These are phyloP conservation scores for Atrichornis clamosus DNA, from an alignment of 2,113 vertebrate species.

Conservation along the genomic window DNA sequence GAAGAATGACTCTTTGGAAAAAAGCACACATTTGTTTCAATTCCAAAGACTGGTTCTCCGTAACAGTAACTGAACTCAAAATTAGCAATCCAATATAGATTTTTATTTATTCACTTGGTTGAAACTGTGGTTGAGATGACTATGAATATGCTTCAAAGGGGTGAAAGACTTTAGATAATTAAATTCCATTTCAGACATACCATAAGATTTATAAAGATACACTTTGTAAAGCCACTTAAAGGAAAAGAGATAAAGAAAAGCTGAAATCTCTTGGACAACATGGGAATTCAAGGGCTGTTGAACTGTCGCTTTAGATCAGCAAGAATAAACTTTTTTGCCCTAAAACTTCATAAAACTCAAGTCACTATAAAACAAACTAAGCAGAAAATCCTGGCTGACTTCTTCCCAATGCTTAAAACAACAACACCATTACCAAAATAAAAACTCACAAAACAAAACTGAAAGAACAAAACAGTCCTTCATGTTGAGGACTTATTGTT, in stretches of 20 bases:
- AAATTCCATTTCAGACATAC: neutral
- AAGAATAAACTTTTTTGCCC: neutral
- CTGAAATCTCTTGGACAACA: neutral
- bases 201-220: neutral
- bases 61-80: neutral
- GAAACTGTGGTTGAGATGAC: neutral
- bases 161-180: neutral
- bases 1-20: neutral
- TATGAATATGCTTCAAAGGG: neutral
- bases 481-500: neutral
- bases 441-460: rapidly evolving
- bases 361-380: neutral
- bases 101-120: neutral
- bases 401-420: neutral
- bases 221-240: neutral
- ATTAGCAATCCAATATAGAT: neutral
- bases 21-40: neutral
- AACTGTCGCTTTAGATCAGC: neutral
- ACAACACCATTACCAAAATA: neutral
- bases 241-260: neutral
- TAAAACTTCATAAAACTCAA: neutral
- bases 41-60: neutral
- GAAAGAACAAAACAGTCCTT: neutral
- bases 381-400: neutral
- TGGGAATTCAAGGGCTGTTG: neutral